A percentile compares a stretch with the other conserved stretches of the same genome.
Evolutionary conservation across 2,888 invertebrate genomes (phyloP).

Genomic region (Protula sp.): DNA sequence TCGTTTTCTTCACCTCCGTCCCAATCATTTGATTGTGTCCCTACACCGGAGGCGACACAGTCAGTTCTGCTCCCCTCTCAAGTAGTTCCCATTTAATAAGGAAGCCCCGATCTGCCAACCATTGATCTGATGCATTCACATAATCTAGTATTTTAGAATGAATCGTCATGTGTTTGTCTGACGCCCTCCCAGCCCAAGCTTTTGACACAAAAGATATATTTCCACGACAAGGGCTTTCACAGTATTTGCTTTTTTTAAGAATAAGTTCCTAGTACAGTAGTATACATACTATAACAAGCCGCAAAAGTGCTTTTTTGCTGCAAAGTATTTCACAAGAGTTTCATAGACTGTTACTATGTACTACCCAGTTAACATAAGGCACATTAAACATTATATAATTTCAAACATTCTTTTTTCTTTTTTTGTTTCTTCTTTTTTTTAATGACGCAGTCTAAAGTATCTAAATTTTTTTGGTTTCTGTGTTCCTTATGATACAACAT

Average conservation of each 20-base stretch:
- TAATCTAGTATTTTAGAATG: background rate
- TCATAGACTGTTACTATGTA: too few species aligned
- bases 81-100: background rate
- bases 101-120: background rate
- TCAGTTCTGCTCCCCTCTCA: background rate
- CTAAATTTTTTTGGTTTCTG: too few species aligned
- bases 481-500: too few species aligned
- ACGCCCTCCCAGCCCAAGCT: background rate
- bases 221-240: background rate
- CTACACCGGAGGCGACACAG: background rate
- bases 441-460: too few species aligned
- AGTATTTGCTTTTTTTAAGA: background rate
- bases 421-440: too few species aligned
- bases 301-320: too few species aligned
- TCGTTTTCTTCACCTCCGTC: background rate
- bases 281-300: too few species aligned
- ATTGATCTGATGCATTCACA: background rate
- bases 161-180: background rate
- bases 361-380: too few species aligned
- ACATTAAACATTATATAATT: too few species aligned
- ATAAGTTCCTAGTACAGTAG: too few species aligned
- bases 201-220: background rate
- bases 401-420: too few species aligned
- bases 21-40: background rate
- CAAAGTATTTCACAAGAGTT: too few species aligned